phyloP scores from a whole-genome alignment of 2,888 invertebrate genomes.

The Eilema griseolum region DNA sequence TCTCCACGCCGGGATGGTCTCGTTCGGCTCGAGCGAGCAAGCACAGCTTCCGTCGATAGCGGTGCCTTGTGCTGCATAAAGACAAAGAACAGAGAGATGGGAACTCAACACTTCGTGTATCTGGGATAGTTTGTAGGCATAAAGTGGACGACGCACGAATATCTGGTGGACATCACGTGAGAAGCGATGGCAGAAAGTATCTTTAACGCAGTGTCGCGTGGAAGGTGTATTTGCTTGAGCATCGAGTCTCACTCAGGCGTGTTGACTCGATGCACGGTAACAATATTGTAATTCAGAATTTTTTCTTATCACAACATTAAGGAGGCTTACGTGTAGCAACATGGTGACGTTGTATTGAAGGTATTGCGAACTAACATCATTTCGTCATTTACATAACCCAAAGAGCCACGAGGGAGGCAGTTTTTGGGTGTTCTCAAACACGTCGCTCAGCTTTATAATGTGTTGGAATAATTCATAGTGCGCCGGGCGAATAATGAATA shows the following conservation, averaged over 20 bases:
- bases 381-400: not conserved
- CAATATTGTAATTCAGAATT: no score
- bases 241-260: no score
- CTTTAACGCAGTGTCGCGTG: not conserved
- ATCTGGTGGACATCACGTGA: not conserved
- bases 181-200: not conserved
- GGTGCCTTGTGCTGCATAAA: not conserved
- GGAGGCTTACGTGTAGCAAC: not conserved
- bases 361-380: not conserved
- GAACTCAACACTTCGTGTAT: not conserved
- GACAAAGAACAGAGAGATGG: not conserved
- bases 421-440: conserved; percentile 50
- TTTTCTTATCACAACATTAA: not conserved
- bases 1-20: not conserved
- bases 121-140: not conserved
- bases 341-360: not conserved
- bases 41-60: not conserved
- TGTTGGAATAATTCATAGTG: conserved; percentile 64
- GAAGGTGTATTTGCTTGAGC: not conserved
- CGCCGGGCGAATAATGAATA: conserved; percentile 55
- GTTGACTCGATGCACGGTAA: no score
- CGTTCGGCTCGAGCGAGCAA: not conserved
- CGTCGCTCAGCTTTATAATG: conserved; percentile 57
- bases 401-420: conserved; percentile 12
- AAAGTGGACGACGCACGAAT: not conserved